A percentile compares a stretch with the other conserved stretches of the same genome.
phyloP scores from a whole-genome alignment of 2,113 vertebrate species.

The Colinus virginianus region DNA sequence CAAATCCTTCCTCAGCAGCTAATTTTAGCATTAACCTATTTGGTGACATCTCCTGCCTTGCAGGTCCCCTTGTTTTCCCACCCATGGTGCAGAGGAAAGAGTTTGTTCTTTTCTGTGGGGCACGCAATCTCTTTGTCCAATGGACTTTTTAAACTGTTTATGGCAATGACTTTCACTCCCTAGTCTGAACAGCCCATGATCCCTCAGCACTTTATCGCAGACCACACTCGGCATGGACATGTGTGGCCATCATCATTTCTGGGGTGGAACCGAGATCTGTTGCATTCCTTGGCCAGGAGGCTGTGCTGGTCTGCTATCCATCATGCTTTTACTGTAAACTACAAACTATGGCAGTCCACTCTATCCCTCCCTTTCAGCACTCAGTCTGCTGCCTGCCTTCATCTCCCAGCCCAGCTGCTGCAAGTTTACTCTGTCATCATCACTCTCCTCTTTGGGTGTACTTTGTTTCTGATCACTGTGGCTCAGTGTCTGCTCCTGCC shows the following conservation, averaged over 20 bases:
- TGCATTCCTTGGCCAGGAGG: not conserved
- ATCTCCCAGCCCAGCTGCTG: not conserved
- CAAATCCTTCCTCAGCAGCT: not conserved
- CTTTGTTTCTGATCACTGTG: not conserved
- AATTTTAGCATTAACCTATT: not conserved
- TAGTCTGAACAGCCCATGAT: not conserved
- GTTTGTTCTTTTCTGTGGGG: not conserved
- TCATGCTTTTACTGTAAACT: accelerated
- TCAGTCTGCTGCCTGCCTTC: not conserved
- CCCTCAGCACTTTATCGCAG: not conserved
- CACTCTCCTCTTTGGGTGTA: not conserved
- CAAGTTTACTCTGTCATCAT: slow-evolving; percentile 5
- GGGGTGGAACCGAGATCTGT: not conserved
- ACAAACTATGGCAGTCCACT: not conserved
- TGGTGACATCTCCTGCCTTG: not conserved
- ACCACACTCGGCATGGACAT: not conserved
- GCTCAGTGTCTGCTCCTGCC: not conserved
- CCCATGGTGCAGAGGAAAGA: not conserved
- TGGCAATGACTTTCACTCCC: not conserved
- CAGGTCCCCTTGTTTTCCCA: not conserved
- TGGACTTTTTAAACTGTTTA: not conserved
- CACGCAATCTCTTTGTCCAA: not conserved
- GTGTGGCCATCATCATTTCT: accelerated
- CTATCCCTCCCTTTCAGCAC: slow-evolving; percentile 4
- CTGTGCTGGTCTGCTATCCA: not conserved